Evolutionary conservation across 2,797 vertebrate species (phyloP), one percentile per base, ranked within the genome.

Genomic region (Emys orbicularis): DNA sequence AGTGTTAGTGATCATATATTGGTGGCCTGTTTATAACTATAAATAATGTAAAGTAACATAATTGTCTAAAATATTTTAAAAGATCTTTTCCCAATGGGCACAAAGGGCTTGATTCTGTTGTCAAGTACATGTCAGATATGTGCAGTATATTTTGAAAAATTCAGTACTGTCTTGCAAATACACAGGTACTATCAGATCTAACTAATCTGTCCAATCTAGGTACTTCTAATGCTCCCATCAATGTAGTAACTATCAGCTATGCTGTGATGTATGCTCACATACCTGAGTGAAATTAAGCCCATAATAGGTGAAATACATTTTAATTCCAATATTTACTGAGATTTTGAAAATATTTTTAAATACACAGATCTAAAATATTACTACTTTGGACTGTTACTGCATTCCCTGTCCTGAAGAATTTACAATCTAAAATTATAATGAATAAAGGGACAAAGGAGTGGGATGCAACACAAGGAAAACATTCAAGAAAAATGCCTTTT

Each of bases 271-370:
- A 34, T 61, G 81, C 29, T 57, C 8, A 29, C 49, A 87, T 29
- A 59, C 23, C 23, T 44, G 25, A 27, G 23, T 44, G 49, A 50
- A 34, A 49, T 53, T 31, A 4, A 53, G 34, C 61, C 34, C 34
- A 65, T 21, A 31, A 72, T 12, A 47, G 18, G 49, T 31, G 13
- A 53, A 81, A 56, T 44, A 47, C 50, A 25, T 88, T 79, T 90
- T 79, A 53, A 92, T 93, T 94, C 49, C 29, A 94, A 61, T 89
- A 31, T 96, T 96, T 90, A 84, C 16, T 68, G 11, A 94, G 87
- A 93, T 56, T 81, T 84, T 87, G 76, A 86, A 96, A 96, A 88
- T 27, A 87, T 88, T 90, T 96, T 94, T 94, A 93, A 96, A 92
- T 90, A 81, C 93, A 95, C 44, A 57, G 47, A 49, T 83, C 72